A percentile compares a stretch with the other conserved stretches of the same genome.
These are phyloP conservation scores for Triplophysa dalaica DNA, from an alignment of 2,113 vertebrate species.

Conservation along the genomic window DNA sequence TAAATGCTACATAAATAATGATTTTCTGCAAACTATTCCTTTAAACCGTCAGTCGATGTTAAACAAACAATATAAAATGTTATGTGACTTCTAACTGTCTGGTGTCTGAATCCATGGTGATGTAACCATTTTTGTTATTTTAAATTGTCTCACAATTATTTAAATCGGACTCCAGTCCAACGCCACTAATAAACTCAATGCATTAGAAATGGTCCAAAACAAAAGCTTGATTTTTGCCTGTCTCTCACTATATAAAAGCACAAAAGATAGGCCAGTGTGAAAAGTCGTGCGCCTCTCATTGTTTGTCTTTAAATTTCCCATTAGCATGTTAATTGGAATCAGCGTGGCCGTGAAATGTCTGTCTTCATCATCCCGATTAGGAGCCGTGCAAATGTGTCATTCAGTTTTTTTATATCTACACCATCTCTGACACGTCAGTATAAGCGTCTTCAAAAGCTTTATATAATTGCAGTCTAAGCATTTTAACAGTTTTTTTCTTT, in stretches of 20 bases:
- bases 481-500: not conserved
- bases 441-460: not conserved
- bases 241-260: conserved; percentile 58
- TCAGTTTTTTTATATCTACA: conserved; percentile 17
- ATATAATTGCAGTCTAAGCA: not conserved
- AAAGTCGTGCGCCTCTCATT: conserved; percentile 60
- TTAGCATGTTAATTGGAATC: conserved; percentile 81
- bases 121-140: not conserved
- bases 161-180: conserved; percentile 30
- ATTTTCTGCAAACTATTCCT: too few relatives aligned
- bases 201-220: conserved; percentile 49
- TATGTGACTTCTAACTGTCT: not conserved
- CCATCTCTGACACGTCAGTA: not conserved
- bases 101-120: not conserved
- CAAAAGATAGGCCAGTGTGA: conserved; percentile 48
- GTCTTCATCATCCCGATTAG: conserved; percentile 84
- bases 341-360: conserved; percentile 70
- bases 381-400: conserved; percentile 62
- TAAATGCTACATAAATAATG: too few relatives aligned
- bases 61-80: not conserved
- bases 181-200: conserved; percentile 56
- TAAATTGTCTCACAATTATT: conserved; percentile 10
- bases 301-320: conserved; percentile 77
- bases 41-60: not conserved
- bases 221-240: conserved; percentile 43